Conservation (phyloP, 2,113 vertebrate genomes). For the Prionailurus viverrinus region DNA sequence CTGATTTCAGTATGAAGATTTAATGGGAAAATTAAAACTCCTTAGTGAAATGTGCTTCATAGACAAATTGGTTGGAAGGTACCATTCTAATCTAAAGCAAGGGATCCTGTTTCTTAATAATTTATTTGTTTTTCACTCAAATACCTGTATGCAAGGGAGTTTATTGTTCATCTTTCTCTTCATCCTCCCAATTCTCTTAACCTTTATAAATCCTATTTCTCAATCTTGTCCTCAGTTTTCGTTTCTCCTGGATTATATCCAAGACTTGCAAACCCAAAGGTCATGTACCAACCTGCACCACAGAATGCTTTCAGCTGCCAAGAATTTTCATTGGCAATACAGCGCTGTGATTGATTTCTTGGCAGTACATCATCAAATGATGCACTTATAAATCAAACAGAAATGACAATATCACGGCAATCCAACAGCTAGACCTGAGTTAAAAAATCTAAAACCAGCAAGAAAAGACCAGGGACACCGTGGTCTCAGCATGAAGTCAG, state of each 20-base stretch:
- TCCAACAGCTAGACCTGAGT: conserved; percentile 39
- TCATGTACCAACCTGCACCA: conserved; percentile 68
- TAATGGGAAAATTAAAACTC: conserved; percentile 43
- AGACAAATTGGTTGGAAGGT: background rate
- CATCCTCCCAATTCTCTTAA: conserved; percentile 61
- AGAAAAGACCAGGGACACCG: background rate
- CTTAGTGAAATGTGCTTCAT: background rate
- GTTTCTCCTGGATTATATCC: conserved; percentile 58
- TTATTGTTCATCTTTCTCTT: conserved; percentile 61
- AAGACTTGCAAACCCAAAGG: conserved; percentile 70
- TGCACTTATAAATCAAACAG: conserved; percentile 52
- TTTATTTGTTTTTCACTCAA: conserved; percentile 45
- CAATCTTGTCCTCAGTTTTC: conserved; percentile 65
- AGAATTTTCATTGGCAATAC: conserved; percentile 43
- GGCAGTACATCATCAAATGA: conserved; percentile 48
- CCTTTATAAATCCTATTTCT: conserved; percentile 70
- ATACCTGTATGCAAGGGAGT: conserved; percentile 29
- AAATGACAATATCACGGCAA: conserved; percentile 39
- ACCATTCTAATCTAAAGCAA: conserved; percentile 39
- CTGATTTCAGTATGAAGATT: conserved; percentile 32
- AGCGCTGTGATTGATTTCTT: conserved; percentile 59
- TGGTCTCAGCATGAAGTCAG: background rate
- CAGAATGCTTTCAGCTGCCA: conserved; percentile 24
- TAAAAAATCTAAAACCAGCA: conserved; percentile 57
- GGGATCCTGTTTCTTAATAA: background rate